Conservation (phyloP, 2,113 vertebrate species). For the Setophaga kirtlandii region DNA sequence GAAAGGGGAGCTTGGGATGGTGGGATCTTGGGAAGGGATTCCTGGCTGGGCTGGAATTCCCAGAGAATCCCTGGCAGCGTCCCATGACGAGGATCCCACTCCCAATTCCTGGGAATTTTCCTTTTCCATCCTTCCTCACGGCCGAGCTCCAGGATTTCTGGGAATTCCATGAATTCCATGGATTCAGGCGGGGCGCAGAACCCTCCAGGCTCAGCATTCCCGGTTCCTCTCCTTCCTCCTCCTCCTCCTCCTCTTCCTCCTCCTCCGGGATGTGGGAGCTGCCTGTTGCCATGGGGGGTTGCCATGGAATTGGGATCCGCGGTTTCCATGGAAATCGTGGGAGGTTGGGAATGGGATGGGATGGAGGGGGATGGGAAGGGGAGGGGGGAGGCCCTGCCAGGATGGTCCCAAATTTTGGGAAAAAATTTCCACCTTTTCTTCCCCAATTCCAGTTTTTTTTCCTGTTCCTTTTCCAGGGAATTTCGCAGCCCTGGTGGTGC, state of each 20-base stretch:
- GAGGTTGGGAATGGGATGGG: neutral
- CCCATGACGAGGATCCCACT: neutral
- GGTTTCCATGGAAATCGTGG: neutral
- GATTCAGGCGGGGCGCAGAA: neutral
- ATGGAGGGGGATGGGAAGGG: neutral
- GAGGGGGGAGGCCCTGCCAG: neutral
- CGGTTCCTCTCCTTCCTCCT: neutral
- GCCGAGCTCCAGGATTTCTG: fast-evolving
- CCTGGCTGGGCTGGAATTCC: too few species aligned
- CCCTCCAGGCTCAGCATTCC: neutral
- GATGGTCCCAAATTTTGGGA: neutral
- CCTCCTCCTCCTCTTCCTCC: too few species aligned
- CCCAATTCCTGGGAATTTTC: neutral
- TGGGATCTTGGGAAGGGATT: too few species aligned
- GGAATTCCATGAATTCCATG: neutral
- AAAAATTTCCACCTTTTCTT: neutral
- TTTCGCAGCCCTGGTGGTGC: fast-evolving
- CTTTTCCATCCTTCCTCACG: neutral
- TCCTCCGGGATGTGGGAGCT: neutral
- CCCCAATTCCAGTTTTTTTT: neutral
- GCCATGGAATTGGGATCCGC: neutral
- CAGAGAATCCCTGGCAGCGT: fast-evolving
- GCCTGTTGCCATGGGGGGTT: neutral
- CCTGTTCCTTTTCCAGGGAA: neutral
- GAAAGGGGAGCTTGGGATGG: too few species aligned